A percentile compares a stretch with the other conserved stretches of the same genome.
Conservation (phyloP, 1,140 invertebrate genomes). For the Bilobella aurantiaca region DNA sequence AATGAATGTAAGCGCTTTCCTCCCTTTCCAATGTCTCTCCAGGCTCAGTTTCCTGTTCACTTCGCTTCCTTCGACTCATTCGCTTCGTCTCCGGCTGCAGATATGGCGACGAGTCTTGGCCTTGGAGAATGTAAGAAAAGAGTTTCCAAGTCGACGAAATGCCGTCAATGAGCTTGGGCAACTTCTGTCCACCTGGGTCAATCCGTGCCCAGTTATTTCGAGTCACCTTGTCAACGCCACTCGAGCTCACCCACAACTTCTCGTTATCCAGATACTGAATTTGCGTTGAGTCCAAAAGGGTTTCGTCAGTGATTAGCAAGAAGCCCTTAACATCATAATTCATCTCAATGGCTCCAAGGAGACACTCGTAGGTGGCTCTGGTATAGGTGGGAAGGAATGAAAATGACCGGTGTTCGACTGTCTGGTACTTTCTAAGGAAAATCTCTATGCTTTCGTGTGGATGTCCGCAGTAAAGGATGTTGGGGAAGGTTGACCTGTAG, state of each 20-base stretch:
- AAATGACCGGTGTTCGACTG: constrained; percentile 35
- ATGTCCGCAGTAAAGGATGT: constrained; percentile 40
- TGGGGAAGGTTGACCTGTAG: constrained; percentile 37
- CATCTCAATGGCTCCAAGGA: constrained; percentile 39
- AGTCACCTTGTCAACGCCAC: constrained; percentile 33
- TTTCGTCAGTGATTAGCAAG: constrained; percentile 37
- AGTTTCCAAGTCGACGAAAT: constrained; percentile 34
- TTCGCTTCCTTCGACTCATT: background rate
- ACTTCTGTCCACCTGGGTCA: constrained; percentile 37
- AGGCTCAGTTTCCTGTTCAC: background rate
- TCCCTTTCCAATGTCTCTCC: constrained; percentile 3
- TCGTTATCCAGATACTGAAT: constrained; percentile 32
- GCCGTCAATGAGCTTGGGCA: constrained; percentile 35
- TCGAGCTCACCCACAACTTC: constrained; percentile 36
- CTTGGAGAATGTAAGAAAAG: constrained; percentile 31
- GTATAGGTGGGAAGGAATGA: constrained; percentile 38
- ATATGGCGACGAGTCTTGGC: constrained; percentile 26
- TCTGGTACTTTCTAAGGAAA: constrained; percentile 36
- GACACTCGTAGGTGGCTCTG: constrained; percentile 37
- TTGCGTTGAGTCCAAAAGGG: constrained; percentile 36
- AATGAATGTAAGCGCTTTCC: constrained; percentile 22
- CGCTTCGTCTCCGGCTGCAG: background rate
- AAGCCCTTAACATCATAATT: constrained; percentile 40
- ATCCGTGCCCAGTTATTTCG: constrained; percentile 31
- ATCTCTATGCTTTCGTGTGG: constrained; percentile 37